Base-by-base conservation (phyloP, 2,113 vertebrate genomes). In the Notiomystis cincta region DNA sequence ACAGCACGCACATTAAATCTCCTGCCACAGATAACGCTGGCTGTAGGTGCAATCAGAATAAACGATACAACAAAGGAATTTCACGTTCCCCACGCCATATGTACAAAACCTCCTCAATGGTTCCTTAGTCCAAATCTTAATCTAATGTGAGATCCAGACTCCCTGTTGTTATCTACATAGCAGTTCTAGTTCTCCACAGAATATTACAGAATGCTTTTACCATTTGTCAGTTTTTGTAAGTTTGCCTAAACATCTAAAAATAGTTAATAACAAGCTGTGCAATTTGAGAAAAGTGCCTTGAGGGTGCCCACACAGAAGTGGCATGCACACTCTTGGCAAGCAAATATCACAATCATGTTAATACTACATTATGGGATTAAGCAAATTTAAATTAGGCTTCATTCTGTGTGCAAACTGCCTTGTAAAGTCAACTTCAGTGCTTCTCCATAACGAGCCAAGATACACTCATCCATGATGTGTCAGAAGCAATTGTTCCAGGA, bases 341-440 rank as follows among this genome's bases (percentile, higher is more conserved):
- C 50, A 91, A 90, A n/a, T 31, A 87, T 14, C 79, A 90, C 38
- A 33, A 77, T 90, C 82, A 96, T 85, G 86, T 60, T 97, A 90
- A 89, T 83, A 58, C 58, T 40, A 90, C 93, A 93, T 95, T 96
- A 95, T 37, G 48, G 48, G 92, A 96, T 94, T 93, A 90, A 90
- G 67, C 3, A 5, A 91, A 94, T 94, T 96, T 95, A 94, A 95
- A 96, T 93, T 76, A 86, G 79, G 67, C 90, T 90, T 92, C 79
- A 90, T 88, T 94, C 58, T 94, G 67, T 90, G 69, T 78, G 90
- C 90, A 88, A 62, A 75, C 82, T 96, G 87, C 94, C 96, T 96
- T 96, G 92, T 96, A 96, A 96, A 97, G 93, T 95, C 91, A 97
- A 83, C 90, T 81, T 70, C 87, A 95, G 82, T 58, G 51, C 51